Conservation (phyloP, 2,113 vertebrate genomes). For the Gulo gulo region DNA sequence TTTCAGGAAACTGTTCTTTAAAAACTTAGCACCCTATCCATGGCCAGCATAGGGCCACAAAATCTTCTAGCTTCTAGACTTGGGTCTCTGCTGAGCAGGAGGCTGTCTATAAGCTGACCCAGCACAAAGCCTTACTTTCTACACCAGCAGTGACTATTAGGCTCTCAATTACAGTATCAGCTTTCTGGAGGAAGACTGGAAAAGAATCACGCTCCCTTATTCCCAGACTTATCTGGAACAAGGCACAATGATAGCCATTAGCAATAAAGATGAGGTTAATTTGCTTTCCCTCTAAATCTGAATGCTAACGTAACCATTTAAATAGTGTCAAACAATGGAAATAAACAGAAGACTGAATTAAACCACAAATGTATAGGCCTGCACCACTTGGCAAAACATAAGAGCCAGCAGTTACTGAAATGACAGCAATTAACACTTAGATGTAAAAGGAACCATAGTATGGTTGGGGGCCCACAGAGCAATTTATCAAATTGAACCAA, state of each 20-base stretch:
- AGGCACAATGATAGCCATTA: slow-evolving; percentile 52
- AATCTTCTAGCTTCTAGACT: neutral
- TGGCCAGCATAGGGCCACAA: neutral
- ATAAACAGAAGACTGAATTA: slow-evolving; percentile 65
- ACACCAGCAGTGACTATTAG: neutral
- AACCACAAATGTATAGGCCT: slow-evolving; percentile 56
- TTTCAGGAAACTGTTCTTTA: neutral
- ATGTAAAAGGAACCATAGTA: slow-evolving; percentile 9
- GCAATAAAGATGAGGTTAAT: slow-evolving; percentile 55
- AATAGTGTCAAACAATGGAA: slow-evolving; percentile 61
- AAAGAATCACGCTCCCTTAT: slow-evolving; percentile 5
- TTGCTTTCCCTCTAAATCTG: slow-evolving; percentile 55
- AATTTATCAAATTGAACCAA: slow-evolving; percentile 49
- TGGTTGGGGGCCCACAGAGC: neutral
- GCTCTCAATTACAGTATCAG: slow-evolving; percentile 50
- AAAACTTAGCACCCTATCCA: neutral
- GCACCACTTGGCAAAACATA: slow-evolving; percentile 56
- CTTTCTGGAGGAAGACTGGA: slow-evolving; percentile 46
- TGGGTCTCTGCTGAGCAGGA: neutral
- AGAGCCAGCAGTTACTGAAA: slow-evolving; percentile 22
- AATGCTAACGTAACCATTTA: slow-evolving; percentile 63
- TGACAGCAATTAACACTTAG: slow-evolving; percentile 47
- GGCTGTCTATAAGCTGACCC: slow-evolving; percentile 35
- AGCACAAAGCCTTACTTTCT: slow-evolving; percentile 22
- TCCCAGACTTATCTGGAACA: slow-evolving; percentile 45